Percentiles rank a stretch among this genome's conserved stretches.
phyloP scores from a whole-genome alignment of 1,140 invertebrate genomes.

The Euura lappo region DNA sequence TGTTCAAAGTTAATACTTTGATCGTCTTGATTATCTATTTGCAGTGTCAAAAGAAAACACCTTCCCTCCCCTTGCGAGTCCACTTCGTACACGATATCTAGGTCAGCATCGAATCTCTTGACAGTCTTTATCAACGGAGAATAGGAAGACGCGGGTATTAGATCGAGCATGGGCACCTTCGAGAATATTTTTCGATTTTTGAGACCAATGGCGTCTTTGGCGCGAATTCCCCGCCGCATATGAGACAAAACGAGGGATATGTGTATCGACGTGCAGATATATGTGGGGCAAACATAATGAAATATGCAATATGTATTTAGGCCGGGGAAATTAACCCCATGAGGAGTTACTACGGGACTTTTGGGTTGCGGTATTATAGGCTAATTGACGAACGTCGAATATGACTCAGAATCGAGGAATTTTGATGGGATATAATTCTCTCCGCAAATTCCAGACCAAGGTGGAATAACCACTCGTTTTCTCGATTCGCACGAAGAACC shows the following conservation, averaged over 20 bases:
- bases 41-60: no score
- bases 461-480: neutral
- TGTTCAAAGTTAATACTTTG: no score
- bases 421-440: neutral
- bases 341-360: neutral
- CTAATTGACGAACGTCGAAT: neutral
- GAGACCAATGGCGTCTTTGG: no score
- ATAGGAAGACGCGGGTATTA: no score
- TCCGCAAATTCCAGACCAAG: neutral
- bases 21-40: no score
- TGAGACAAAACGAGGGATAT: no score
- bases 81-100: neutral
- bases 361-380: neutral
- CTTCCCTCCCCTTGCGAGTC: neutral
- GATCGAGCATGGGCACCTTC: no score
- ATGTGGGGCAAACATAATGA: no score
- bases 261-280: no score
- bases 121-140: neutral
- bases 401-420: constrained; percentile 2
- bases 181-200: no score
- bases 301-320: neutral
- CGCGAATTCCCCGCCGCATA: no score
- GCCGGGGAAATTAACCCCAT: neutral
- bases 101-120: neutral
- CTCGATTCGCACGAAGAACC: no score